Percentiles rank a stretch among this genome's conserved stretches.
phyloP scores from a whole-genome alignment of 2,113 vertebrate genomes.

The Rutilus rutilus region DNA sequence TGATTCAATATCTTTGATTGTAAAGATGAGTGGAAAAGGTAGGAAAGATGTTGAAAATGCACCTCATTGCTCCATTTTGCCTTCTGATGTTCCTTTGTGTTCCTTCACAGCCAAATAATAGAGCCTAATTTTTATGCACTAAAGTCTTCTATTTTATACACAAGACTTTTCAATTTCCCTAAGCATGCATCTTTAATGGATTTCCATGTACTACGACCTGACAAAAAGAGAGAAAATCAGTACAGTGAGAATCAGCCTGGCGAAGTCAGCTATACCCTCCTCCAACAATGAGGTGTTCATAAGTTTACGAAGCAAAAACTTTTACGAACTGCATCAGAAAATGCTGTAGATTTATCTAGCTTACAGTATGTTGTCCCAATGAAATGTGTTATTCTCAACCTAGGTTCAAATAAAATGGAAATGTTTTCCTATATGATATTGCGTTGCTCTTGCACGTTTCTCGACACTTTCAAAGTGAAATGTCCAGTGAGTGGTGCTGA shows the following conservation, averaged over 20 bases:
- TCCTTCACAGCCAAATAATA: conserved; percentile 49
- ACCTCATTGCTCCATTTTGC: conserved; percentile 15
- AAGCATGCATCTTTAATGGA: conserved; percentile 62
- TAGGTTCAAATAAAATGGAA: not conserved
- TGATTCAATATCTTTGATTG: conserved; percentile 39
- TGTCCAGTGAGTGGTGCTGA: not conserved
- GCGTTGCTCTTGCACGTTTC: not conserved
- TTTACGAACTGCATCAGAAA: conserved; percentile 10
- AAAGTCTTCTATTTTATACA: conserved; percentile 52
- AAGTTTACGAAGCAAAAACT: not conserved
- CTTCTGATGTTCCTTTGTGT: conserved; percentile 44
- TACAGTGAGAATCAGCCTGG: not conserved
- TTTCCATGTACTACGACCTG: conserved; percentile 45
- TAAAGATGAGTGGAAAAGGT: conserved; percentile 13
- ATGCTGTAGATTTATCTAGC: not conserved
- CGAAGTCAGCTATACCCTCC: not conserved
- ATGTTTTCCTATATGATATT: not conserved
- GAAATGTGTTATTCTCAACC: not conserved
- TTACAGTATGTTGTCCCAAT: not conserved
- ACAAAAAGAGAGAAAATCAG: not conserved
- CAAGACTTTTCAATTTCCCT: conserved; percentile 59
- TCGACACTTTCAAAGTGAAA: not conserved
- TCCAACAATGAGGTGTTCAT: not conserved
- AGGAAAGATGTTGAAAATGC: conserved; percentile 4
- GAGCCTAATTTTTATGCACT: conserved; percentile 49